These are phyloP conservation scores for Thalpophila matura DNA, from an alignment of 2,888 invertebrate species.

Conservation along the genomic window DNA sequence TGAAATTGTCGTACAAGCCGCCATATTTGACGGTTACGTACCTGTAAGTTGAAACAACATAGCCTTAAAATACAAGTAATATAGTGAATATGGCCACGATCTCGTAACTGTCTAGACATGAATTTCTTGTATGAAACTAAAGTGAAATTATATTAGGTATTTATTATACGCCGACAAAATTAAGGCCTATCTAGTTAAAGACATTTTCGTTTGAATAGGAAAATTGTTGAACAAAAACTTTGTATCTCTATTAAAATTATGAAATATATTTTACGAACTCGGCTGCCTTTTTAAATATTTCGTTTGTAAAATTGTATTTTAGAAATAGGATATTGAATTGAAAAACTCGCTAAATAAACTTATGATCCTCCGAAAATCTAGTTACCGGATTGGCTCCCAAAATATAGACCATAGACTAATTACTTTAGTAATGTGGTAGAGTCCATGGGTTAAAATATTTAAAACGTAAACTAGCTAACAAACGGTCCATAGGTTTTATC, in stretches of 20 bases:
- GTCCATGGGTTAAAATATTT: too few relatives aligned
- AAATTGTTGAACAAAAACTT: constrained; percentile 1
- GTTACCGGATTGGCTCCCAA: background rate
- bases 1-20: too few relatives aligned
- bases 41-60: too few relatives aligned
- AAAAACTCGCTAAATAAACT: background rate
- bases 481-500: too few relatives aligned
- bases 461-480: too few relatives aligned
- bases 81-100: background rate
- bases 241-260: constrained; percentile 10
- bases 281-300: background rate
- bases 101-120: constrained; percentile 6
- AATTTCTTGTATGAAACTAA: constrained; percentile 13
- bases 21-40: too few relatives aligned
- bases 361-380: background rate
- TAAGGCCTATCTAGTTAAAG: constrained; percentile 13
- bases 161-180: constrained; percentile 11
- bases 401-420: too few relatives aligned
- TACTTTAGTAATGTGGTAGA: too few relatives aligned
- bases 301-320: background rate
- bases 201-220: constrained; percentile 13
- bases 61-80: constrained; percentile 5
- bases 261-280: constrained; percentile 6
- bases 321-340: background rate
- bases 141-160: constrained; percentile 13